Conservation (phyloP, 2,113 vertebrate genomes). For the Osmerus eperlanus region DNA sequence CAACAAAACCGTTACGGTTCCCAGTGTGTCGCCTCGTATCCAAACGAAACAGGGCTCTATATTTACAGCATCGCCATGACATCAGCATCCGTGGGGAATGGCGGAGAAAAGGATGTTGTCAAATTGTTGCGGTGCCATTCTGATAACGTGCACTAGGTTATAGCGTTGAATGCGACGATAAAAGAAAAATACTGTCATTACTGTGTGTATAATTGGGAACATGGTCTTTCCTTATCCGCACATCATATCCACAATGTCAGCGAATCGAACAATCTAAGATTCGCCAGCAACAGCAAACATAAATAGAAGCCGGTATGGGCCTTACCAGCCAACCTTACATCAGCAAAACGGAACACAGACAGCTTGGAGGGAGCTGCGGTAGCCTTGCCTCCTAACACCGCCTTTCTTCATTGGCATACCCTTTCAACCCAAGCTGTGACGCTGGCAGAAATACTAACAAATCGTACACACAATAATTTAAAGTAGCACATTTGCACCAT, state of each 20-base stretch:
- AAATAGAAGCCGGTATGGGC: constrained; percentile 4
- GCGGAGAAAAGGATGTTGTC: constrained; percentile 8
- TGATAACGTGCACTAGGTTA: not conserved
- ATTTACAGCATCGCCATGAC: not conserved
- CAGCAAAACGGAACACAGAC: constrained; percentile 8
- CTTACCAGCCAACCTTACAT: constrained; percentile 1
- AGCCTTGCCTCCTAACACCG: not conserved
- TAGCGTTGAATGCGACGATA: not conserved
- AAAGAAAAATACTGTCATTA: not conserved
- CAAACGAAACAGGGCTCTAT: not conserved
- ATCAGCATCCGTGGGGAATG: constrained; percentile 8
- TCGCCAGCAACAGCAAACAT: not conserved
- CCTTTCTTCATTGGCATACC: not conserved
- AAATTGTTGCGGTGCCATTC: not conserved
- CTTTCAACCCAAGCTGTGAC: not conserved
- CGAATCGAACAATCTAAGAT: not conserved
- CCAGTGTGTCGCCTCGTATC: not conserved
- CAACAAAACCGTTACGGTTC: not conserved
- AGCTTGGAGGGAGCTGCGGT: not conserved
- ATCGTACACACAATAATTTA: too few relatives aligned
- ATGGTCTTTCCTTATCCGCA: not conserved
- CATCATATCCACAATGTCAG: constrained; percentile 6
- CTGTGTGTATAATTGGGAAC: not conserved
- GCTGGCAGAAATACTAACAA: too few relatives aligned
- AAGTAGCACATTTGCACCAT: too few relatives aligned